Conservation (phyloP, 2,113 vertebrate genomes). For the Sclerurus mexicanus region DNA sequence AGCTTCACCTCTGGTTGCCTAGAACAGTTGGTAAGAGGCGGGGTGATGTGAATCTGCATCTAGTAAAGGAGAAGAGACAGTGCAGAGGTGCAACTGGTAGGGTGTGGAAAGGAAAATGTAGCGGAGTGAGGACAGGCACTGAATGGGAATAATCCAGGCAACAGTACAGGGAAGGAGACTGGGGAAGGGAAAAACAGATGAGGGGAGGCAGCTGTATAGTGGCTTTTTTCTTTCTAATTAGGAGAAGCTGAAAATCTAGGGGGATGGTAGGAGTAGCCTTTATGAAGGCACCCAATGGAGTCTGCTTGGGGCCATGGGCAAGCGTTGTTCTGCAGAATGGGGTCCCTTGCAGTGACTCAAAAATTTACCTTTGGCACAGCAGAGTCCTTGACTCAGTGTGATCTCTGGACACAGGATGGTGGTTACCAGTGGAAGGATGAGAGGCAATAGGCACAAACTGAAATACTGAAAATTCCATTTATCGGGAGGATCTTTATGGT, state of each 20-base stretch:
- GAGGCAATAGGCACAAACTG: background rate
- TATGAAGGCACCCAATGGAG: background rate
- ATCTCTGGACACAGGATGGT: background rate
- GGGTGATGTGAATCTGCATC: background rate
- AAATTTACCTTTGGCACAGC: background rate
- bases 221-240: background rate
- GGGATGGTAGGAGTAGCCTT: rapidly evolving
- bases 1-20: background rate
- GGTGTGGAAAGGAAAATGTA: background rate
- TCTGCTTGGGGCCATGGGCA: background rate
- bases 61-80: background rate
- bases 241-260: background rate
- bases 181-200: background rate
- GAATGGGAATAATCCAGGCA: background rate
- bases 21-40: background rate
- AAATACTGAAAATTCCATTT: background rate
- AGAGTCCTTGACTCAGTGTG: background rate
- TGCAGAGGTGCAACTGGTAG: background rate
- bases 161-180: background rate
- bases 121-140: background rate
- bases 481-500: background rate
- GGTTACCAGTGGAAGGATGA: background rate
- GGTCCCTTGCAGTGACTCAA: background rate
- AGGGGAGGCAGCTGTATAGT: background rate
- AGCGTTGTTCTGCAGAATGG: background rate